phyloP scores from a whole-genome alignment of 2,888 invertebrate species.

The Limenitis camilla region DNA sequence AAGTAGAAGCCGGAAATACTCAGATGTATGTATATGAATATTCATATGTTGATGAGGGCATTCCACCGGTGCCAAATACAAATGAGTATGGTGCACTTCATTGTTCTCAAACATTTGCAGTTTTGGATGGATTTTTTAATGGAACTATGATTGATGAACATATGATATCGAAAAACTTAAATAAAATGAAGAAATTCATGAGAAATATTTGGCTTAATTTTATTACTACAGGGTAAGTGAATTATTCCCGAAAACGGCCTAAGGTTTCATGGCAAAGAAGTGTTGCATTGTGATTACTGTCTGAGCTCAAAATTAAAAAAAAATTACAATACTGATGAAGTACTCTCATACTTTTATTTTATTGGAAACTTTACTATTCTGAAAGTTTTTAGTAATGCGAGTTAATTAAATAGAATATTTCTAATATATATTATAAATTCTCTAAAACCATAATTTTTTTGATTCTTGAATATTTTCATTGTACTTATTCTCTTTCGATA shows the following conservation, averaged over 20 bases:
- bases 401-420: too few relatives aligned
- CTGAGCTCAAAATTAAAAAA: background rate
- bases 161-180: constrained; percentile 26
- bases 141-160: constrained; percentile 27
- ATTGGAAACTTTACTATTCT: too few relatives aligned
- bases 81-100: constrained; percentile 36
- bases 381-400: too few relatives aligned
- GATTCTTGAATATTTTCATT: too few relatives aligned
- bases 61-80: constrained; percentile 31
- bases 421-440: too few relatives aligned
- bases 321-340: too few relatives aligned
- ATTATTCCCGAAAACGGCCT: background rate
- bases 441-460: too few relatives aligned
- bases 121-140: constrained; percentile 21
- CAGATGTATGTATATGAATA: constrained; percentile 40
- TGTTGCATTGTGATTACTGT: background rate
- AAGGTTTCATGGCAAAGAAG: background rate
- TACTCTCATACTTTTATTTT: too few relatives aligned
- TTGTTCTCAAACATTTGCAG: constrained; percentile 32
- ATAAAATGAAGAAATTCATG: constrained; percentile 28
- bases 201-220: constrained; percentile 28
- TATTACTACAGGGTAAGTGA: constrained; percentile 23
- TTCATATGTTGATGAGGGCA: constrained; percentile 33
- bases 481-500: too few relatives aligned
- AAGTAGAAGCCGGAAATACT: constrained; percentile 27